These are phyloP conservation scores for Pleuronectes platessa DNA, from an alignment of 2,113 vertebrate species.

Conservation along the genomic window DNA sequence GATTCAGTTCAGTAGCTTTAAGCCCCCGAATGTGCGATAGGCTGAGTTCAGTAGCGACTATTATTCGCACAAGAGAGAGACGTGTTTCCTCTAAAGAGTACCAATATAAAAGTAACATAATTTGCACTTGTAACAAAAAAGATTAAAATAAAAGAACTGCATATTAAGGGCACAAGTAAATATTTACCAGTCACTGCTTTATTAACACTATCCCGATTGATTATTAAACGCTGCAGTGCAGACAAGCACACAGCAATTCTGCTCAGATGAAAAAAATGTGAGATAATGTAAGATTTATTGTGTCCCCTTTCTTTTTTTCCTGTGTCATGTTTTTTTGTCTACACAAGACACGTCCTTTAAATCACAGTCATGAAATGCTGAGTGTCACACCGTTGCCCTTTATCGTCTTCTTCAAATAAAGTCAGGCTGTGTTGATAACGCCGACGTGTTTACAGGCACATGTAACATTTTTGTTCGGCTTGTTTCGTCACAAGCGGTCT, in stretches of 20 bases:
- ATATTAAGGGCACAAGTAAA: background rate
- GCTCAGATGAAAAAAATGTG: background rate
- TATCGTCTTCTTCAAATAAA: conserved; percentile 51
- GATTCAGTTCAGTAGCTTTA: background rate
- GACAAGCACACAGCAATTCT: background rate
- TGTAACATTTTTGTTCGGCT: conserved; percentile 19
- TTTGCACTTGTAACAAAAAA: background rate
- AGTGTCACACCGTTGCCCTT: conserved; percentile 37
- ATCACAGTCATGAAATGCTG: conserved; percentile 31
- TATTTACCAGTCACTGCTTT: background rate
- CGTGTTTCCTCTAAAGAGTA: background rate
- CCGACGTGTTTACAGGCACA: conserved; percentile 19
- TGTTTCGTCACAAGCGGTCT: conserved; percentile 44
- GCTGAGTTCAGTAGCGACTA: background rate
- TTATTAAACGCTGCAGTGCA: background rate
- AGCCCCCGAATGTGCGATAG: background rate
- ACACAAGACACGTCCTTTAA: conserved; percentile 26
- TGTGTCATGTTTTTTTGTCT: background rate
- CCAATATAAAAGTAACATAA: background rate
- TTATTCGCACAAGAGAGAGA: background rate
- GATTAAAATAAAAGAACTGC: background rate
- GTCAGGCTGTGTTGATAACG: conserved; percentile 26
- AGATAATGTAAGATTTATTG: conserved; percentile 5
- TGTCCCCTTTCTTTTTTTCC: conserved; percentile 21
- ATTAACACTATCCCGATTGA: background rate